Conservation (phyloP, 2,113 vertebrate species). For the Mirounga angustirostris region DNA sequence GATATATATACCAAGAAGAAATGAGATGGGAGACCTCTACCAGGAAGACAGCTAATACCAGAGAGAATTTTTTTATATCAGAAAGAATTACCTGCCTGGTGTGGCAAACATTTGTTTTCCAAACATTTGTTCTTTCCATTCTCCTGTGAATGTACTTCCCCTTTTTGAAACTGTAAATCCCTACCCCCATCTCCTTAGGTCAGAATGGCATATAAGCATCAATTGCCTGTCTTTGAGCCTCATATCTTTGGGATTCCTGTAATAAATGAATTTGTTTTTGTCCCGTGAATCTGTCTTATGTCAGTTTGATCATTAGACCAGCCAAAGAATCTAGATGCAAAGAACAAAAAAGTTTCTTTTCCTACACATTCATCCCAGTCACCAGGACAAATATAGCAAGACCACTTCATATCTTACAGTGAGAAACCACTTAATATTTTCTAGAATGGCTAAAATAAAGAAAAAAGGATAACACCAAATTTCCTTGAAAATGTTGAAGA, state of each 20-base stretch:
- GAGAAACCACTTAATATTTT: background rate
- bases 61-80: background rate
- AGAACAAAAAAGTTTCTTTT: background rate
- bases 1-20: background rate
- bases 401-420: background rate
- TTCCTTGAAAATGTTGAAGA: background rate
- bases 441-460: background rate
- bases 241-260: background rate
- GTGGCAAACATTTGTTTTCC: background rate
- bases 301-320: background rate
- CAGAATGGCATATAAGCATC: background rate
- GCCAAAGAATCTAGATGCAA: background rate
- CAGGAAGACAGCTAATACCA: background rate
- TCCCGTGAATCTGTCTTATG: background rate
- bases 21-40: background rate
- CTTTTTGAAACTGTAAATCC: background rate
- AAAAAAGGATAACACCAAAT: background rate
- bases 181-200: background rate
- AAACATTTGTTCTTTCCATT: background rate
- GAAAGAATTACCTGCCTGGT: background rate
- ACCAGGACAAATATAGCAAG: background rate
- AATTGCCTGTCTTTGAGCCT: background rate
- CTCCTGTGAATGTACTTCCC: background rate
- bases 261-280: background rate
- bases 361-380: background rate